Percentiles rank a stretch among this genome's conserved stretches.
These are phyloP conservation scores for Amyelois transitella DNA, from an alignment of 1,140 invertebrate species.

Conservation along the genomic window DNA sequence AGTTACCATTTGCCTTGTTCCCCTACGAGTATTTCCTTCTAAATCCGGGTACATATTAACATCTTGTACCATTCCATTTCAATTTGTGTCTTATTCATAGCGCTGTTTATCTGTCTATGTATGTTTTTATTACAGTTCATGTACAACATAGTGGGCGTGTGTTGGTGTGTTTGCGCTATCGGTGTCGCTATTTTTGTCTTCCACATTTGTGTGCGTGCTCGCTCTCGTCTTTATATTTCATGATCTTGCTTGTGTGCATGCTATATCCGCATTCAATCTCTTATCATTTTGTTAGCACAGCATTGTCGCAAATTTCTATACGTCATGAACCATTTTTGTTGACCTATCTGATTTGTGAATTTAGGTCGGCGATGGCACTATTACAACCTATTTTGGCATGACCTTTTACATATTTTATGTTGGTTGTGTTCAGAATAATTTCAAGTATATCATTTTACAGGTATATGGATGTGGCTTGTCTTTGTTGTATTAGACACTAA, in stretches of 20 bases:
- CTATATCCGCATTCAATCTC: slow-evolving; percentile 57
- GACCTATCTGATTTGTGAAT: neutral
- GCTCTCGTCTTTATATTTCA: slow-evolving; percentile 16
- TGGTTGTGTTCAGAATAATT: too few species aligned
- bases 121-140: slow-evolving; percentile 70
- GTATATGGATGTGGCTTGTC: too few species aligned
- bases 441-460: too few species aligned
- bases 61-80: slow-evolving; percentile 46
- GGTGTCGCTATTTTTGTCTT: slow-evolving; percentile 58
- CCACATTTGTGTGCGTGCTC: slow-evolving; percentile 33
- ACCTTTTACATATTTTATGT: neutral
- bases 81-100: slow-evolving; percentile 60
- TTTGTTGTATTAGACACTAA: too few species aligned
- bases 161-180: slow-evolving; percentile 70
- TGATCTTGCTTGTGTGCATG: slow-evolving; percentile 30
- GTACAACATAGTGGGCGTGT: slow-evolving; percentile 63
- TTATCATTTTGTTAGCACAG: slow-evolving; percentile 54
- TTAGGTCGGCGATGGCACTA: neutral
- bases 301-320: slow-evolving; percentile 44
- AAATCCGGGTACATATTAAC: slow-evolving; percentile 21
- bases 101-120: slow-evolving; percentile 50
- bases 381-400: neutral
- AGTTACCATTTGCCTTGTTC: neutral
- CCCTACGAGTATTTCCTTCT: too few species aligned
- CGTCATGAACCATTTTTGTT: slow-evolving; percentile 11